A percentile compares a stretch with the other conserved stretches of the same genome.
Conservation (phyloP, 2,113 vertebrate genomes). For the Cettia cetti region DNA sequence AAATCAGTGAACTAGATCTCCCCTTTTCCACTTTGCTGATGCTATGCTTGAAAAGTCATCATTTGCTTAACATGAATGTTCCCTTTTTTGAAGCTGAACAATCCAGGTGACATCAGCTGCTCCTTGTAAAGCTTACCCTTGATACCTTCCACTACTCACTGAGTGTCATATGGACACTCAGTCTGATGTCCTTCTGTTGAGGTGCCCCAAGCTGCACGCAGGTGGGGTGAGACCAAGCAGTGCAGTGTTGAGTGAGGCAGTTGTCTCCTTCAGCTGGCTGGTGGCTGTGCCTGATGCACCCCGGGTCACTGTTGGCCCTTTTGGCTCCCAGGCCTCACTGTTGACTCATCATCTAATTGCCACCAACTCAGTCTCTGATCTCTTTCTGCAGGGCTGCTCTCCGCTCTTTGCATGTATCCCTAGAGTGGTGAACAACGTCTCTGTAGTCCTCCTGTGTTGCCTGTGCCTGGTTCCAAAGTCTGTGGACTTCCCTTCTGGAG, state of each 20-base stretch:
- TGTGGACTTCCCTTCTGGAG: not conserved
- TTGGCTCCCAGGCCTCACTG: not conserved
- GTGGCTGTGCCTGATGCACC: not conserved
- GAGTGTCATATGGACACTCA: fast-evolving
- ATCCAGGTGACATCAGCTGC: not conserved
- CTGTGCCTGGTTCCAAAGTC: not conserved
- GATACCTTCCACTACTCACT: not conserved
- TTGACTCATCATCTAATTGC: not conserved
- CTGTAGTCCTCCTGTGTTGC: not conserved
- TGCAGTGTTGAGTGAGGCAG: not conserved
- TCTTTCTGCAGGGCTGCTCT: not conserved
- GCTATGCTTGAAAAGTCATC: not conserved
- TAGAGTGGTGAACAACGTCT: not conserved
- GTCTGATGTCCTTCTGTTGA: not conserved
- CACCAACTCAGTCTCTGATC: not conserved
- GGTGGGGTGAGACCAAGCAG: not conserved
- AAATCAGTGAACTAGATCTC: not conserved
- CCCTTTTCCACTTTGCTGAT: not conserved
- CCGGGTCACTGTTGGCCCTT: not conserved
- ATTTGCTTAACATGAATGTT: not conserved
- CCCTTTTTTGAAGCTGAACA: not conserved
- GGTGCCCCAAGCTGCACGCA: too few relatives aligned
- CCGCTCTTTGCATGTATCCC: not conserved
- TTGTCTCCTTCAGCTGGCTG: not conserved
- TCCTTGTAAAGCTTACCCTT: not conserved